Evolutionary conservation across 1,140 invertebrate species (phyloP), one percentile per base, ranked within the genome.

Genomic region (Drosophila paulistorum): DNA sequence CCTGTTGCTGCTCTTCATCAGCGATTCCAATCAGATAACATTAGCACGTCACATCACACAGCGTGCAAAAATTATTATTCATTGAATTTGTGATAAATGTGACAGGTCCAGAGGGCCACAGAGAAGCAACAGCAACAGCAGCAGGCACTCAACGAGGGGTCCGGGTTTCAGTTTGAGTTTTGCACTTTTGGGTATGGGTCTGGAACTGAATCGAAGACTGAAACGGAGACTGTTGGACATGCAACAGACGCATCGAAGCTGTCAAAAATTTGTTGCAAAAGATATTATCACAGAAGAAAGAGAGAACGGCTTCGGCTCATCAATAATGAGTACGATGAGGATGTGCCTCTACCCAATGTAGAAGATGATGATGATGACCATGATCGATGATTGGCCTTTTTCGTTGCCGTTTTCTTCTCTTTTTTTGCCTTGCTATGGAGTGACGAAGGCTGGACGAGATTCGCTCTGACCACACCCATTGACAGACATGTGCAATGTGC

Each of bases 61-160:
- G 87, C 80, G 85, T 90, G 85, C 85, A 87, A 90, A 90, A 90
- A 90, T 90, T 90, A 89, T 89, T 89, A 90, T 90, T 90, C 87
- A 90, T 90, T 90, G 87, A 90, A 90, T 90, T 90, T 90, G 87
- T 90, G 87, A 90, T 90, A 90, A 90, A 90, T 90, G 84, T 89
- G 84, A 90, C 84, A 90, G 84, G 84, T 74, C 81, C 85, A 84
- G 82, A 79, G 82, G 85, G 80, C 82, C 79, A 64, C 75, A 68
- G 62, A 76, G 73, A 66, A 74, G 74, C 23, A 26, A 59, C 73
- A 75, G 9, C 45, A 51, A 59, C 73, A 75, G 9, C 45, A 51
- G 45, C 57, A 17, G 51, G 23, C 51, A 59, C 57, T 13, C 23
- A 51, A 51, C 57, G 33, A 59, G 57, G 57, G 57, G 57, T 37